phyloP scores from a whole-genome alignment of 2,113 vertebrate species.

The Steatornis caripensis region DNA sequence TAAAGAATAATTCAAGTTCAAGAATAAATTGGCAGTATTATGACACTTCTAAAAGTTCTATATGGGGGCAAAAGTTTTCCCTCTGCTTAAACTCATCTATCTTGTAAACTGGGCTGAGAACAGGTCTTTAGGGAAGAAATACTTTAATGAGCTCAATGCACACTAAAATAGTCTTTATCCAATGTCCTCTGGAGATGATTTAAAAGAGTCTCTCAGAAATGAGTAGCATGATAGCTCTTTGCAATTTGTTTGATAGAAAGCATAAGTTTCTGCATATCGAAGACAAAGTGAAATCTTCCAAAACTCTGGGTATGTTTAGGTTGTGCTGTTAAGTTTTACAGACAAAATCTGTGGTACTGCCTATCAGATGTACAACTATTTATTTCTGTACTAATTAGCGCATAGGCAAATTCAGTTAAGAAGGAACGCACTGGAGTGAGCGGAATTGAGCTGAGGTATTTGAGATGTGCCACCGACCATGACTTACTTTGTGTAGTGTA shows the following conservation, averaged over 20 bases:
- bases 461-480: not conserved
- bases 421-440: not conserved
- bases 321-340: slow-evolving; percentile 6
- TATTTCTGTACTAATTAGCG: not conserved
- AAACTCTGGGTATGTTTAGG: not conserved
- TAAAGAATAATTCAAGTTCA: too few relatives aligned
- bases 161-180: not conserved
- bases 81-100: not conserved
- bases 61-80: not conserved
- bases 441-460: not conserved
- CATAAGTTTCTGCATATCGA: not conserved
- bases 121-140: not conserved
- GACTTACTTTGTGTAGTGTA: not conserved
- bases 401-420: not conserved
- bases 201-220: not conserved
- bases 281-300: slow-evolving; percentile 17
- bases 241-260: not conserved
- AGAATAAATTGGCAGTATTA: not conserved
- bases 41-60: not conserved
- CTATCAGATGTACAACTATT: not conserved
- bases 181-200: not conserved
- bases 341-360: not conserved
- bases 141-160: not conserved
- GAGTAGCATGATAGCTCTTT: not conserved
- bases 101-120: not conserved